Conservation (phyloP, 2,113 vertebrate genomes). For the Paradoxurus hermaphroditus region DNA sequence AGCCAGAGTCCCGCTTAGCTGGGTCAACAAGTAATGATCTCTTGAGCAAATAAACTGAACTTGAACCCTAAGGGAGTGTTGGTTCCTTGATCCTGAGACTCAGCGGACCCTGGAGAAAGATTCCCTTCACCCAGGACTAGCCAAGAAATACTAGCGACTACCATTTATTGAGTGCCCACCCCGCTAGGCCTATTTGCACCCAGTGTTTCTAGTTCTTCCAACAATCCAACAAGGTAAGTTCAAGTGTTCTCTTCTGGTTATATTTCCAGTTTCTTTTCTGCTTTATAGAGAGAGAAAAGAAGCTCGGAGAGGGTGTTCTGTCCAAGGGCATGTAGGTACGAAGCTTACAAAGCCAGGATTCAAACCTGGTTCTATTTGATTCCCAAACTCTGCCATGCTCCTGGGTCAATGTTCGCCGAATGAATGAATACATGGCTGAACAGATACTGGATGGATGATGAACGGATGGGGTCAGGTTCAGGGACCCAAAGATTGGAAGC, state of each 20-base stretch:
- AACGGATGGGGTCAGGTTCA: neutral
- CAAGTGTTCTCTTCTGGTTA: neutral
- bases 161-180: neutral
- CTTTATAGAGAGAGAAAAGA: neutral
- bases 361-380: neutral
- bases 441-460: neutral
- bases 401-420: neutral
- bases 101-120: neutral
- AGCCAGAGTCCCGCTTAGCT: too few species aligned
- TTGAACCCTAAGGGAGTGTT: neutral
- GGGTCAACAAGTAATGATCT: neutral
- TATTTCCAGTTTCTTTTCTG: neutral
- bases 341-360: neutral
- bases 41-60: neutral
- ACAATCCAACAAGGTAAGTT: neutral
- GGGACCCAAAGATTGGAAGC: neutral
- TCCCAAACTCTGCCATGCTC: neutral
- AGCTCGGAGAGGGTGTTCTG: neutral
- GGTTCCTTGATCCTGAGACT: neutral
- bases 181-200: neutral
- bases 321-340: neutral
- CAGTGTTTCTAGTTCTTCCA: neutral
- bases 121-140: neutral
- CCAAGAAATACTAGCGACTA: neutral
- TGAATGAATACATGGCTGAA: neutral